phyloP scores from a whole-genome alignment of 2,888 invertebrate genomes.

The Volucella inflata region DNA sequence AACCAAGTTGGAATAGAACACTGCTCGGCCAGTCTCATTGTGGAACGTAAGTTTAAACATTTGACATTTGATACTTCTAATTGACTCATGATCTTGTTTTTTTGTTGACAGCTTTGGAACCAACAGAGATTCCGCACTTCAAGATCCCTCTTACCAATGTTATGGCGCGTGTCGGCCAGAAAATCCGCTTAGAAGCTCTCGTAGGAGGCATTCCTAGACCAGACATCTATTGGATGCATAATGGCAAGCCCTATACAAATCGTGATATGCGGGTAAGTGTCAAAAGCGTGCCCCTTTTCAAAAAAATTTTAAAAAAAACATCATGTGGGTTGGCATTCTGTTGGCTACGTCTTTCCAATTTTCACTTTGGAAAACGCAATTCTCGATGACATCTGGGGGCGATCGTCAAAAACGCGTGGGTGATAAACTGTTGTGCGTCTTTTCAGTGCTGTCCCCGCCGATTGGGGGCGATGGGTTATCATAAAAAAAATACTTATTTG shows the following conservation, averaged over 20 bases:
- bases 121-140: constrained; percentile 87
- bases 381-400: neutral
- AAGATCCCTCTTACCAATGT: constrained; percentile 87
- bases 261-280: constrained; percentile 86
- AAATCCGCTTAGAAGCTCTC: constrained; percentile 89
- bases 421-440: neutral
- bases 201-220: constrained; percentile 88
- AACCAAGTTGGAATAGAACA: constrained; percentile 88
- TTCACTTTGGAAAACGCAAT: constrained; percentile 3
- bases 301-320: neutral
- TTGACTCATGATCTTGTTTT: neutral
- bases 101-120: constrained; percentile 85
- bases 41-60: constrained; percentile 87
- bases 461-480: constrained; percentile 19
- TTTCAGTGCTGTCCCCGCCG: neutral
- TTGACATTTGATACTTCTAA: neutral
- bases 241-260: constrained; percentile 87
- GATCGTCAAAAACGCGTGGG: neutral
- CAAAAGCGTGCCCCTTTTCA: neutral
- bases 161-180: constrained; percentile 90
- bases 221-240: constrained; percentile 87
- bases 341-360: constrained; percentile 38
- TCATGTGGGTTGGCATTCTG: constrained; percentile 33
- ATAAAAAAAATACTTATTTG: constrained; percentile 49
- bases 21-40: constrained; percentile 87